Evolutionary conservation across 2,797 vertebrate genomes (phyloP).

Genomic region (Etheostoma nigrum): DNA sequence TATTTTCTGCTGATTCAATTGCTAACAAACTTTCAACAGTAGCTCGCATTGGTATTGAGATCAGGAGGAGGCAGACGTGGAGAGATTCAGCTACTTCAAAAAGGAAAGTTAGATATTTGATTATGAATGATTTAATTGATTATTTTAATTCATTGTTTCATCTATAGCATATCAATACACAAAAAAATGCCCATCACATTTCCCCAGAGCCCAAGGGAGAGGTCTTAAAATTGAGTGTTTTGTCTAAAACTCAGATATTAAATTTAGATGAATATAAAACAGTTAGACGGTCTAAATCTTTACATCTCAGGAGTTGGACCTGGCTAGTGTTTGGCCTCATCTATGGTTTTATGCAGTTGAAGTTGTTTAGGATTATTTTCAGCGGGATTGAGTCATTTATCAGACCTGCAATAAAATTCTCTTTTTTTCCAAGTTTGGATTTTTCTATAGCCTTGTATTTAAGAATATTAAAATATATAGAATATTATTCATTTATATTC

Average conservation of each 20-base stretch:
- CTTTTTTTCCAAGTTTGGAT: no score
- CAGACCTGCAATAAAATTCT: no score
- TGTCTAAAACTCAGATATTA: background rate
- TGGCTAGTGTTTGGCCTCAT: background rate
- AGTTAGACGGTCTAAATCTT: background rate
- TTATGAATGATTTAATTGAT: slow-evolving; percentile 3
- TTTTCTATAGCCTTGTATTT: background rate
- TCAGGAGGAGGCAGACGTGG: slow-evolving; percentile 29
- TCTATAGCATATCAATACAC: background rate
- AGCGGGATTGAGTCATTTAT: background rate
- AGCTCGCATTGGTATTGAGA: slow-evolving; percentile 66
- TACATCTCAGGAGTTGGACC: background rate
- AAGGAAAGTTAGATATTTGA: slow-evolving; percentile 38
- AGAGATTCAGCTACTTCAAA: slow-evolving; percentile 45
- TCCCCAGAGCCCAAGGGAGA: background rate
- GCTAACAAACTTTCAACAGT: slow-evolving; percentile 41
- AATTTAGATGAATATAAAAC: background rate
- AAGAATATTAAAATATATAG: background rate
- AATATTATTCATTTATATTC: background rate
- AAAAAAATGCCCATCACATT: background rate
- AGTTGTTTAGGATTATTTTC: background rate
- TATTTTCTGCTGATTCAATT: slow-evolving; percentile 75
- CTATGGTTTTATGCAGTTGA: background rate
- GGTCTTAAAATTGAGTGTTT: background rate
- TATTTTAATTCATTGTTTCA: background rate